Evolutionary conservation across 1,140 invertebrate species (phyloP).

Genomic region (Eciton burchellii): DNA sequence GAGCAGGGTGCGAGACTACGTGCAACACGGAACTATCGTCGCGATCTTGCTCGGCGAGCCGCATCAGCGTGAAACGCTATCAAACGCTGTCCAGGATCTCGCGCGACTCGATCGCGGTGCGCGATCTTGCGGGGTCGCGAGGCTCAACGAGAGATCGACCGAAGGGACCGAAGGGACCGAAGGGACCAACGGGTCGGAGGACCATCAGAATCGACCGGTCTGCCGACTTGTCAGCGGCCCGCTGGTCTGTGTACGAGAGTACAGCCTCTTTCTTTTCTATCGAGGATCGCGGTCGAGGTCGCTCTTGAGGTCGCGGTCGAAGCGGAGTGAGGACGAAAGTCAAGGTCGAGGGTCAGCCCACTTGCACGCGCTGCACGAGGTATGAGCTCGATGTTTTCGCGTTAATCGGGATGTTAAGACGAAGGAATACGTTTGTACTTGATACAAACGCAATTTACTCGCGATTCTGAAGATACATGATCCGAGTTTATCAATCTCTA

Average conservation of each 20-base stretch:
- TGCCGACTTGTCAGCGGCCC: slow-evolving; percentile 57
- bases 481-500: not conserved
- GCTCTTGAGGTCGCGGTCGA: slow-evolving; percentile 64
- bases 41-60: slow-evolving; percentile 2
- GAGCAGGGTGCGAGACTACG: slow-evolving; percentile 29
- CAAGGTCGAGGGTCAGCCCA: slow-evolving; percentile 25
- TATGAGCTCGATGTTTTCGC: slow-evolving; percentile 5
- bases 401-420: not conserved
- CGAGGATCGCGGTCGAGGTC: slow-evolving; percentile 69
- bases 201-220: slow-evolving; percentile 1
- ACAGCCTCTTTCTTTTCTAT: slow-evolving; percentile 33
- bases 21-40: not conserved
- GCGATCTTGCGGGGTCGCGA: too few relatives aligned
- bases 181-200: not conserved
- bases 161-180: not conserved
- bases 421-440: not conserved
- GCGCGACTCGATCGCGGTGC: too few relatives aligned
- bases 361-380: slow-evolving; percentile 33
- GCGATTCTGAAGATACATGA: not conserved
- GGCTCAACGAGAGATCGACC: not conserved
- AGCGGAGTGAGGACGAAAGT: slow-evolving; percentile 51
- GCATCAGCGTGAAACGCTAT: not conserved
- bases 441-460: not conserved
- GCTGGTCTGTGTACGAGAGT: slow-evolving; percentile 4
- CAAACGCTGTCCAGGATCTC: not conserved